A percentile compares a stretch with the other conserved stretches of the same genome.
phyloP scores from a whole-genome alignment of 2,888 invertebrate species.

The Hemicrepidius hirtus region DNA sequence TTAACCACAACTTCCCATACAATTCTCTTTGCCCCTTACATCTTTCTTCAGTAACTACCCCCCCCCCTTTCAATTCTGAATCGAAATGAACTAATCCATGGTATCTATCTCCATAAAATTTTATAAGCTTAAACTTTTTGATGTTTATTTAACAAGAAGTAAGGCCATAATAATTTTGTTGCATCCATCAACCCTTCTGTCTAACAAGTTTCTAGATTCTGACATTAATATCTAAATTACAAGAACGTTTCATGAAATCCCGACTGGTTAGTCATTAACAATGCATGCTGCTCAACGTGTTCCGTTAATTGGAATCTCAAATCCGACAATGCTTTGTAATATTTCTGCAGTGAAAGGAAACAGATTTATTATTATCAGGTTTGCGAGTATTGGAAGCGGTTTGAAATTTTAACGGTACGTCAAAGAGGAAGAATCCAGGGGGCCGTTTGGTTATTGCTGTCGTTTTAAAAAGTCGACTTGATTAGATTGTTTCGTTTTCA shows the following conservation, averaged over 20 bases:
- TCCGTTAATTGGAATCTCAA: slow-evolving; percentile 26
- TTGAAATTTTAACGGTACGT: not conserved
- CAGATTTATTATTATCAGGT: slow-evolving; percentile 2
- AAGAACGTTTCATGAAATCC: slow-evolving; percentile 21
- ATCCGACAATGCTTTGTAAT: slow-evolving; percentile 24
- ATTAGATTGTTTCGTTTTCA: too few relatives aligned
- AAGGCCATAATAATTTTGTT: not conserved
- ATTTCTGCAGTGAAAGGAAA: not conserved
- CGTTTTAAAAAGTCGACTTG: not conserved
- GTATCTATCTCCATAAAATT: too few relatives aligned
- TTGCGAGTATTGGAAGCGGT: not conserved
- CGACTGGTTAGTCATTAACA: slow-evolving; percentile 24
- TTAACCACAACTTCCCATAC: too few relatives aligned
- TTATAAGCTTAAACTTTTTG: too few relatives aligned
- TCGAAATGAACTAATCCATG: too few relatives aligned
- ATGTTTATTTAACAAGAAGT: too few relatives aligned
- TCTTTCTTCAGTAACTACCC: too few relatives aligned
- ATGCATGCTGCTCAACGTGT: slow-evolving; percentile 25
- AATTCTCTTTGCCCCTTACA: too few relatives aligned
- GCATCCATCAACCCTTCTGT: not conserved
- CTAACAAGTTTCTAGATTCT: slow-evolving; percentile 5
- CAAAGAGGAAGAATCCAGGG: too few relatives aligned
- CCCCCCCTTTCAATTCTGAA: too few relatives aligned
- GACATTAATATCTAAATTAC: slow-evolving; percentile 17
- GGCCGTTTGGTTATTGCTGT: too few relatives aligned